Evolutionary conservation across 2,888 invertebrate genomes (phyloP).

Genomic region (Abrostola triplasia): DNA sequence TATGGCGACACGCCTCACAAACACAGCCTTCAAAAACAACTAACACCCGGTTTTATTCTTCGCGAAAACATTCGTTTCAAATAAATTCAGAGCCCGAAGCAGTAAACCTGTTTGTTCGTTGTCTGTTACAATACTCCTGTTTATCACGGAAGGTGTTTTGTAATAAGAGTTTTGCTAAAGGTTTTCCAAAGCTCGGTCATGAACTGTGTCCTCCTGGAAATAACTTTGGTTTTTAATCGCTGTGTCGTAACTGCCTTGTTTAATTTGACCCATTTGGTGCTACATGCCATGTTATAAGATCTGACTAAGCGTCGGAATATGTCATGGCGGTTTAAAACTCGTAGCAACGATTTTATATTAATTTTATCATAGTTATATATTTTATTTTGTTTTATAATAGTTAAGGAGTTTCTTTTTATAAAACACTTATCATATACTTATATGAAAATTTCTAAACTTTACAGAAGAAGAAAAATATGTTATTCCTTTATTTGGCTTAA

Average conservation of each 20-base stretch:
- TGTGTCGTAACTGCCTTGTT: slow-evolving; percentile 18
- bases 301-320: too few relatives aligned
- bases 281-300: too few relatives aligned
- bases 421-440: too few relatives aligned
- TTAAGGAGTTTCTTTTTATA: too few relatives aligned
- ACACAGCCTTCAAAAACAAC: slow-evolving; percentile 65
- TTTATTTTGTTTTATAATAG: too few relatives aligned
- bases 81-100: slow-evolving; percentile 30
- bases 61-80: slow-evolving; percentile 36
- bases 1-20: slow-evolving; percentile 57
- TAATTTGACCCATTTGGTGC: slow-evolving; percentile 17
- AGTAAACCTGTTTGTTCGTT: slow-evolving; percentile 44
- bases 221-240: slow-evolving; percentile 21
- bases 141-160: slow-evolving; percentile 16
- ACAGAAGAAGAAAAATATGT: too few relatives aligned
- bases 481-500: too few relatives aligned
- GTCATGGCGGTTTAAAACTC: too few relatives aligned
- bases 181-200: background rate
- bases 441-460: too few relatives aligned
- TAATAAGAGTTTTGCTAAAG: slow-evolving; percentile 15
- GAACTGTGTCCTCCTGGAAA: too few relatives aligned
- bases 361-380: too few relatives aligned
- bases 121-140: slow-evolving; percentile 12
- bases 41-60: slow-evolving; percentile 63
- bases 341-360: too few relatives aligned